Evolutionary conservation across 2,113 vertebrate genomes (phyloP).

Genomic region (Neotragus moschatus): DNA sequence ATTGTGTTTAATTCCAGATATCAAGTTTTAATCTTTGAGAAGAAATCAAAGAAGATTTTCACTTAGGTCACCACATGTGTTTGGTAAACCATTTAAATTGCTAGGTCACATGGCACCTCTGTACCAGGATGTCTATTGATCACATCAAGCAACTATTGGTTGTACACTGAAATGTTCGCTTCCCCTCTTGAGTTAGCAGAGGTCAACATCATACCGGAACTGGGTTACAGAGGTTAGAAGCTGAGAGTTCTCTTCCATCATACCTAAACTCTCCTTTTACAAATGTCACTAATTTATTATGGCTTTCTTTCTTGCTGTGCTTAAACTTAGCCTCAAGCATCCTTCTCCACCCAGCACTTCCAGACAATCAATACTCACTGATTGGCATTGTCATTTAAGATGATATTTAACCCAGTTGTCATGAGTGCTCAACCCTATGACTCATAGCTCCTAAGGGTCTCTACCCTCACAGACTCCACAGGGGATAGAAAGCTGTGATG

Average conservation of each 20-base stretch:
- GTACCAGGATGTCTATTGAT: neutral
- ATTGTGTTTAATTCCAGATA: neutral
- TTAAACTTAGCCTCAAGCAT: conserved; percentile 22
- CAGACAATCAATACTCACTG: conserved; percentile 32
- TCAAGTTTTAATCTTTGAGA: neutral
- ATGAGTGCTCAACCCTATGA: neutral
- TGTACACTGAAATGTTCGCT: neutral
- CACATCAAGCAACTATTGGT: neutral
- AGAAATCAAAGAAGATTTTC: neutral
- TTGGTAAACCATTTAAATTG: conserved; percentile 5
- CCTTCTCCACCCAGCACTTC: neutral
- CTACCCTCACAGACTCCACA: neutral
- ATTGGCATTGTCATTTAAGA: conserved; percentile 42
- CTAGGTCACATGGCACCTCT: neutral
- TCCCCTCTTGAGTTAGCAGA: neutral
- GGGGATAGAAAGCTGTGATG: neutral
- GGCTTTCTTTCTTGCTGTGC: neutral
- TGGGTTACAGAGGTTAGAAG: neutral
- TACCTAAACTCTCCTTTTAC: neutral
- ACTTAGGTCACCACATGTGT: neutral
- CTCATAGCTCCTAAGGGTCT: neutral
- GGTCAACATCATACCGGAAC: neutral
- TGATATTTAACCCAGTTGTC: neutral
- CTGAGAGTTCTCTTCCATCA: neutral
- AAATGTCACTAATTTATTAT: neutral